Conservation (phyloP, 2,113 vertebrate species). For the Zootoca vivipara region DNA sequence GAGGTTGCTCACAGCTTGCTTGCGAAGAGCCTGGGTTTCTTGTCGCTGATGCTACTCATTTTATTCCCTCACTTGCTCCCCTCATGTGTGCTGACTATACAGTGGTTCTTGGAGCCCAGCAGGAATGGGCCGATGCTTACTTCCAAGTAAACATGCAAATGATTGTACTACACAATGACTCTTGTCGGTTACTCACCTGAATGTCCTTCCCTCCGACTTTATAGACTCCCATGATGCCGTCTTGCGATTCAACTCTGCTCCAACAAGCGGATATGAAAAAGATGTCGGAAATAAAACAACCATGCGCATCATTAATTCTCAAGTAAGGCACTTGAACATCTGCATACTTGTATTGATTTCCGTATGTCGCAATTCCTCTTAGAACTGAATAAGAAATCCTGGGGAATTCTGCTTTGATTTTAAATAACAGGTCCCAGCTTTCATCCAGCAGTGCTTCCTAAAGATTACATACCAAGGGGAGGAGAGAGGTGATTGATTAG, state of each 20-base stretch:
- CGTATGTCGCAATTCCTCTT: too few relatives aligned
- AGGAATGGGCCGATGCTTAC: not conserved
- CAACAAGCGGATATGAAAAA: slow-evolving; percentile 90
- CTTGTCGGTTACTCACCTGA: slow-evolving; percentile 24
- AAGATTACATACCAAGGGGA: not conserved
- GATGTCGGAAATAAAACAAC: slow-evolving; percentile 98
- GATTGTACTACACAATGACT: not conserved
- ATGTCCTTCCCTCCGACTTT: slow-evolving; percentile 56
- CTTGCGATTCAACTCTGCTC: slow-evolving; percentile 95
- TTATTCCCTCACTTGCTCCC: not conserved
- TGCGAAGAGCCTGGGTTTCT: not conserved
- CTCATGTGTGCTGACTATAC: not conserved
- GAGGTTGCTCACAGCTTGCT: not conserved
- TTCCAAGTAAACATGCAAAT: not conserved
- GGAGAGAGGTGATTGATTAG: not conserved
- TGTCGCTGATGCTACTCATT: not conserved
- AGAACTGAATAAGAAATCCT: too few relatives aligned
- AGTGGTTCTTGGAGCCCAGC: not conserved
- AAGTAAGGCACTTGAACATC: slow-evolving; percentile 80
- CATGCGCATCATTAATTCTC: slow-evolving; percentile 95
- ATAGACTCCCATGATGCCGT: slow-evolving; percentile 95
- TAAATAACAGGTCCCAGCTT: not conserved
- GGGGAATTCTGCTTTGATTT: not conserved
- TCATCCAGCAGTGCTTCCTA: not conserved
- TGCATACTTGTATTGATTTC: not conserved